Base-by-base conservation (phyloP, 2,797 vertebrate genomes). In the Danio kyathit region DNA sequence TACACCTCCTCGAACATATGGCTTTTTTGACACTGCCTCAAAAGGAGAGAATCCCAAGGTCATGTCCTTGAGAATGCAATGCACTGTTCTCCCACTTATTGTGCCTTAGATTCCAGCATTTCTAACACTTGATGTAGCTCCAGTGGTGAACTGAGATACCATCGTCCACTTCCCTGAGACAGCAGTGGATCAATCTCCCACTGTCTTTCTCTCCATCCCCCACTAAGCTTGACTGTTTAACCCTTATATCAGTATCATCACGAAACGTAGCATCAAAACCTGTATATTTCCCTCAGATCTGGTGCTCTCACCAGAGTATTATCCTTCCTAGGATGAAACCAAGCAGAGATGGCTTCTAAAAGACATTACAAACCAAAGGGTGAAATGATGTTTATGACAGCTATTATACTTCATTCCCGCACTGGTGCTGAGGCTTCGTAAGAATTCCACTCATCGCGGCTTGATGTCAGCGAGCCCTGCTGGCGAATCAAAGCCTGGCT, bases 161-260 rank as follows among this genome's bases (percentile, higher is more conserved):
- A 89, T 89, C 89, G 79, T 86, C 87, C 89, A 87, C 84, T 85
- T 85, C 69, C 70, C 66, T 17, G 67, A 83, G 83, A 73, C 75
- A 71, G 75, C 51, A 48, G 76, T 66, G 56, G 77, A 90, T 89
- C 89, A 85, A 86, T 88, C 86, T 89, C 82, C 88, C 88, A 85
- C 83, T 84, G 82, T 88, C 86, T 86, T 89, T 86, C 90, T 87
- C 86, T 90, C 86, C 83, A 73, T 80, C 73, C 43, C 80, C 44
- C 14, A 78, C 76, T 65, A 16, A 16, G 40, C 71, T 56, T 29
- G 56, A 77, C 67, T 60, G 56, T 81, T 76, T 79, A 67, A 46
- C 75, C 74, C 76, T 10, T 29, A 29, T 65, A 59, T 69, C 54
- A 10, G 52, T 40, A 78, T 59, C 71, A 72, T 40, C 49, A 6